Evolutionary conservation across 2,888 invertebrate genomes (phyloP), one percentile per base, ranked within the genome.

Genomic region (Taphrorychus bicolor): DNA sequence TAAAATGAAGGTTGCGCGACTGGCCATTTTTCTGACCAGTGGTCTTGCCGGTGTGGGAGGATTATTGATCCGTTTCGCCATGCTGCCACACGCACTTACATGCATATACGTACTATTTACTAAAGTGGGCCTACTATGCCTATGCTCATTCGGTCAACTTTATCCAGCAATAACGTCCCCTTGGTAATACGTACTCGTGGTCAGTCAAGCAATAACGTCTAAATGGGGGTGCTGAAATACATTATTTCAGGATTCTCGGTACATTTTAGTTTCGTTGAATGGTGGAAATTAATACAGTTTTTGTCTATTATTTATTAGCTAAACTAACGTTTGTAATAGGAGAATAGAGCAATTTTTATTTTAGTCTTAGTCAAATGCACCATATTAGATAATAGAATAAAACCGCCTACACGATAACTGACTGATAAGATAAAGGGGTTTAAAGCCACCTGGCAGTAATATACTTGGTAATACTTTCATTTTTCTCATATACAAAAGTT

Each of bases 1-100:
- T 77, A 76, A 80, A 81, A 80, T 80, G 79, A 78, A 80, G 77
- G 80, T 81, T 81, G 82, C 81, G 81, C 82, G 80, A 78, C 78
- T 78, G 74, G 76, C 73, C 77, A 74, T 73, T 76, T 78, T 81
- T 81, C 79, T 82, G 82, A 82, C 82, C 82, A 82, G 78, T 82
- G 82, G 82, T 81, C 82, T 80, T 80, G 70, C 67, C 70, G 78
- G 78, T 80, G 82, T 79, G 81, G 81, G 79, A 82, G 78, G 78
- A 78, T 82, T 82, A 82, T 82, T 82, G 82, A 82, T 81, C 78
- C 76, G 74, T 72, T 75, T 73, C 71, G 73, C 73, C 75, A 74
- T 74, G 74, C 76, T 75, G 75, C 73, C 76, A 78, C 69, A 79
- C 79, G 75, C 78, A 78, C 76, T 76, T 74, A 75, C 73, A 74